Base-by-base conservation (phyloP, 2,888 invertebrate genomes). In the Prionchulus punctatus region DNA sequence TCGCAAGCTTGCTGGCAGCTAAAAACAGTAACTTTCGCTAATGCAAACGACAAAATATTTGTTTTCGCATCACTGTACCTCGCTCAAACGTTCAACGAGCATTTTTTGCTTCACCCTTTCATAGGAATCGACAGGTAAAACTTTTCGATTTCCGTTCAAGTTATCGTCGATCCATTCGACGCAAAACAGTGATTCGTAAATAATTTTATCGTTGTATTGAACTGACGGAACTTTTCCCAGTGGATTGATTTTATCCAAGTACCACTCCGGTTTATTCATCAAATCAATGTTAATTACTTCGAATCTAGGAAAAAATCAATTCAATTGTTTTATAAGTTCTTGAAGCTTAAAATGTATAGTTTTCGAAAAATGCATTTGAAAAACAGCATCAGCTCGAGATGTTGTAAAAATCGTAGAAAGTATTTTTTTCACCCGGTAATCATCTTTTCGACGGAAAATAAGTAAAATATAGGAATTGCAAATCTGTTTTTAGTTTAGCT, bases 141-240 rank as follows among this genome's bases (percentile, higher is more conserved):
- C 74, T 1, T 79, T 78, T 18, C 61, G 62, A 0, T 72, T 69
- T 45, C 81, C 77, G 1, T 82, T 80, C 70, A 83, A 85, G 64
- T 81, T 81, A 65, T 86, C 87, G 67, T 89, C 86, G 58, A 89
- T 71, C 68, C 85, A 88, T 62, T 84, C 83, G 61, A 81, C 80
- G 59, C 86, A 80, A 31, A 87, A 80, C 61, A 83, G 77, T 62
- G 86, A 86, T 70, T 88, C 88, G 66, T 81, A 83, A n/a, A 89
- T 73, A 1, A 78, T 77, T 59, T 81, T 79, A 30, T 82, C 84
- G 43, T 67, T 66, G 60, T 78, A 76, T 68, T 86, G 84, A 43
- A 88, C 67, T 1, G 83, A 82, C 7, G 88, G 88, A 28, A 87
- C 84, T 67, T 82, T 82, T 59, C 71, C 72, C 2, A 67, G 61